phyloP scores from a whole-genome alignment of 2,888 invertebrate genomes.

The Molorchus minor region DNA sequence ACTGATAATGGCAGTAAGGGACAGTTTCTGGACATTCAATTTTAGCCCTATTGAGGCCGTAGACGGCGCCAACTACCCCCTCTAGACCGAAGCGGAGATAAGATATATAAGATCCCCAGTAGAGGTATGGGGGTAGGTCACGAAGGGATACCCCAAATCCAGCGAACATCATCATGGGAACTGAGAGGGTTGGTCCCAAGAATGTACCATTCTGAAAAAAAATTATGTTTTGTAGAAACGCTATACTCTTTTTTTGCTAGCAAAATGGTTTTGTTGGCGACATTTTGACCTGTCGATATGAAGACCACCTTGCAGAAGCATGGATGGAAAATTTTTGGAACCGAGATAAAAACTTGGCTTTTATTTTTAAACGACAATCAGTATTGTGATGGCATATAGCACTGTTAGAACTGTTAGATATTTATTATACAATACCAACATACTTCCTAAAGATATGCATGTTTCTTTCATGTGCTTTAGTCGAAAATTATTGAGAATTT shows the following conservation, averaged over 20 bases:
- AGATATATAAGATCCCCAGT: conserved; percentile 92
- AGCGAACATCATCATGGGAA: conserved; percentile 97
- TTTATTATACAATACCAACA: too few relatives aligned
- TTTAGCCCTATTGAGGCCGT: conserved; percentile 78
- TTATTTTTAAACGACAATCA: too few relatives aligned
- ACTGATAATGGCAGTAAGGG: conserved; percentile 84
- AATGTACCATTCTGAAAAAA: conserved; percentile 89
- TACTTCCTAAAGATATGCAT: too few relatives aligned
- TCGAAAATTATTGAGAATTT: too few relatives aligned
- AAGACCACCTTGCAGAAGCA: too few relatives aligned
- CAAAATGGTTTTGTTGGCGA: too few relatives aligned
- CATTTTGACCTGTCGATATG: too few relatives aligned
- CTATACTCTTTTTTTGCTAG: conserved; percentile 6
- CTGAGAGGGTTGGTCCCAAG: conserved; percentile 88
- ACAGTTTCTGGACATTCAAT: conserved; percentile 81
- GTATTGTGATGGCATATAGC: too few relatives aligned
- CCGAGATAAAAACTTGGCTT: too few relatives aligned
- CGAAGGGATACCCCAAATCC: conserved; percentile 92
- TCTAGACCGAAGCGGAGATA: conserved; percentile 92
- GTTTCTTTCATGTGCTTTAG: too few relatives aligned
- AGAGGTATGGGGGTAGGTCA: conserved; percentile 85
- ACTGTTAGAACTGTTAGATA: too few relatives aligned
- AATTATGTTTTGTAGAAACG: conserved; percentile 6
- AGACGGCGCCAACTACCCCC: conserved; percentile 84
- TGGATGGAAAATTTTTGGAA: too few relatives aligned